Base-by-base conservation (phyloP, 92 coral and sea anemone species). In the Epizoanthus scotinus region DNA sequence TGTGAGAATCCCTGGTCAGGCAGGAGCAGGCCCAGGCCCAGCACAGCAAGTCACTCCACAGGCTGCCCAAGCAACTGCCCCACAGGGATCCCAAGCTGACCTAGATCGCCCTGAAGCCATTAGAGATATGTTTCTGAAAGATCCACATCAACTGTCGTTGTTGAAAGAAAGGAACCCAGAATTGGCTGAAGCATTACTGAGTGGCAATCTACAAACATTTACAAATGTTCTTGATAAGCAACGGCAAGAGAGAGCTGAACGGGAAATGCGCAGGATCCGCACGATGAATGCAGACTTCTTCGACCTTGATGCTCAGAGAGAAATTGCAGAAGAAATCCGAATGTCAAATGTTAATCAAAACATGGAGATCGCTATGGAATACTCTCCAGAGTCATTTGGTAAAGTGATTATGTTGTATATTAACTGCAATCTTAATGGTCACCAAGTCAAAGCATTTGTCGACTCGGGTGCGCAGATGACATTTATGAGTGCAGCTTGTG, bases 381-480 rank as follows among this genome's bases (percentile, higher is more conserved):
- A 91, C 59, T 91, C 99, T 19, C 98, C 98, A 5, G 98, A 93
- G 63, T 89, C 99, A 3, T 93, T 93, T 87, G 99, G 94, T 22
- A 87, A 91, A 61, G 99, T 96, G 20, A 85, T 89, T 71, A 93
- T 96, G 98, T 63, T 96, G 79, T 93, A 93, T 65, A 96, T 93
- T 40, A 93, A 96, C 81, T 93, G 98, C 83, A 88, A 86, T 52
- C 90, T 96, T 12, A 91, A 96, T 82, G 99, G 99, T 2, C 91
- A 91, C 59, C 98, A 94, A 22, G 99, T 96, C 5, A 96, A 96
- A 83, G 99, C 99, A 5, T 96, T 93, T 87, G 97, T 96, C 24
- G 99, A 96, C 71, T 96, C 99, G 6, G 99, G 99, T 40, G 99
- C 99, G 3, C 99, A 96, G 78, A 93, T 96, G 99, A 96, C 99